Conservation (phyloP, 2,113 vertebrate species). For the Balaenoptera acutorostrata region DNA sequence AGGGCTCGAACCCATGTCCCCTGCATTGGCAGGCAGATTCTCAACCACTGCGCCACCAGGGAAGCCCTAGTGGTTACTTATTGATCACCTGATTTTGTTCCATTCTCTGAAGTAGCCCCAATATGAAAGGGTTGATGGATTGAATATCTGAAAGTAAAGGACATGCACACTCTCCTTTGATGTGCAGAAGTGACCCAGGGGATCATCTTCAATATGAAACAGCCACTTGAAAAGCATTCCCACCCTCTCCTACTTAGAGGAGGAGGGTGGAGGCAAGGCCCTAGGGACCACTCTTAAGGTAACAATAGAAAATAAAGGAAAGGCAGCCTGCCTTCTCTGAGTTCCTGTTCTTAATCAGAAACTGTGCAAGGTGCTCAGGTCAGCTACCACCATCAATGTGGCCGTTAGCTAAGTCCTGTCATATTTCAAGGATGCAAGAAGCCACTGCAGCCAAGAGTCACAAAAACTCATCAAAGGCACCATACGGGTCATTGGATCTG, state of each 20-base stretch:
- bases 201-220: background rate
- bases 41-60: too few species aligned
- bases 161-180: background rate
- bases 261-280: background rate
- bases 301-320: background rate
- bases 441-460: background rate
- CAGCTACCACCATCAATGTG: background rate
- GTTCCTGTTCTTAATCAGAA: background rate
- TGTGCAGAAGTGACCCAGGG: background rate
- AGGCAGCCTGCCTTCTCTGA: background rate
- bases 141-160: background rate
- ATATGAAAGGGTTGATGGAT: background rate
- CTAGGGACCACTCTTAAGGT: background rate
- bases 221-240: background rate
- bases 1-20: too few species aligned
- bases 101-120: background rate
- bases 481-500: background rate
- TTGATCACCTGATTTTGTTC: background rate
- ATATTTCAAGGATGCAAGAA: background rate
- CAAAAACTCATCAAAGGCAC: background rate
- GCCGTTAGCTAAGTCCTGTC: background rate
- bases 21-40: too few species aligned
- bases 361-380: background rate
- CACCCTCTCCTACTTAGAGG: background rate
- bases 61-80: background rate